phyloP scores from a whole-genome alignment of 2,888 invertebrate species.

The Eueremaeus valkanovi region DNA sequence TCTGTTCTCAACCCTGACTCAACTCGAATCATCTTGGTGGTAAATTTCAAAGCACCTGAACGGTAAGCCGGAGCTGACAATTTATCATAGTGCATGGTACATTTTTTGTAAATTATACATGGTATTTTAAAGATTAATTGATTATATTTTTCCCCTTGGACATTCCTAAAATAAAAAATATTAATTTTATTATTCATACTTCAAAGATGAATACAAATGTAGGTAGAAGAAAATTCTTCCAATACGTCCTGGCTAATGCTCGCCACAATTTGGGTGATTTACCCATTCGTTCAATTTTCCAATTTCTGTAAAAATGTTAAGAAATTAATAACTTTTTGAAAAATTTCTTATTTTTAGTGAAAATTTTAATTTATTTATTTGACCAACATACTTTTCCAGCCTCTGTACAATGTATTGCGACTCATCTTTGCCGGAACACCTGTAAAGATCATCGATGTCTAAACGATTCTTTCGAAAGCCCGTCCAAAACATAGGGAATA shows the following conservation, averaged over 20 bases:
- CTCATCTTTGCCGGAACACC: slow-evolving; percentile 34
- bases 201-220: neutral
- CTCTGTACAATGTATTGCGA: neutral
- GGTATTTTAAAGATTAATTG: no score
- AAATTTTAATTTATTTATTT: no score
- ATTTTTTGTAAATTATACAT: no score
- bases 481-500: slow-evolving; percentile 27
- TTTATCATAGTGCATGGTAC: no score
- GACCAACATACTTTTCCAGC: slow-evolving; percentile 1
- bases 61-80: no score
- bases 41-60: no score
- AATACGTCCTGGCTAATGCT: neutral
- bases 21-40: no score
- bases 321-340: neutral
- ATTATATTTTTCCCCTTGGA: neutral
- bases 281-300: neutral
- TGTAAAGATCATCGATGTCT: slow-evolving; percentile 7
- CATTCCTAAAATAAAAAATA: neutral
- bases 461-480: slow-evolving; percentile 22
- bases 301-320: neutral
- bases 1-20: no score
- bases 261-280: neutral
- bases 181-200: no score
- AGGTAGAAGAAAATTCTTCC: neutral
- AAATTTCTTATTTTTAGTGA: neutral